Evolutionary conservation across 2,797 vertebrate species (phyloP).

Genomic region (Epinephelus coioides): DNA sequence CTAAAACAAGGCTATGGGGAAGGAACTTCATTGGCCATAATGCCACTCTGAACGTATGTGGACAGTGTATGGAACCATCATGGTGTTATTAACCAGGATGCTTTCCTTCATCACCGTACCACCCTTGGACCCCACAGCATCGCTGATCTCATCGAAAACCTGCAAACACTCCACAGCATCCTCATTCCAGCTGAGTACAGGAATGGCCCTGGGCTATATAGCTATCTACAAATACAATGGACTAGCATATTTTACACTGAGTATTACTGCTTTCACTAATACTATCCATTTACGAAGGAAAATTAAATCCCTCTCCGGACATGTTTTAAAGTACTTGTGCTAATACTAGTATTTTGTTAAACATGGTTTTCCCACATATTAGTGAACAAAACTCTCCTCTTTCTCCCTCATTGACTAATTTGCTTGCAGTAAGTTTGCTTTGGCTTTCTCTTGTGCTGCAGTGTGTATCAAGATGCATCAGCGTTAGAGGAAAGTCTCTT

Average conservation of each 20-base stretch:
- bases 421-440: no score
- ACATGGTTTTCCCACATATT: no score
- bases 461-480: no score
- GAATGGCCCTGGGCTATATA: slow-evolving; percentile 33
- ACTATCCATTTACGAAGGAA: not conserved
- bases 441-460: no score
- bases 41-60: not conserved
- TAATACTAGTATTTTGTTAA: no score
- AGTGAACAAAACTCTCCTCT: no score
- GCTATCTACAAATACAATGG: slow-evolving; percentile 26
- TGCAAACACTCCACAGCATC: slow-evolving; percentile 17
- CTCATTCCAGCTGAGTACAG: slow-evolving; percentile 21
- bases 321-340: no score
- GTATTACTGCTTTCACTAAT: not conserved
- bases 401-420: no score
- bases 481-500: no score
- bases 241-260: slow-evolving; percentile 24
- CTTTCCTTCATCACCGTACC: slow-evolving; percentile 17
- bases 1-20: slow-evolving; percentile 8
- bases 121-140: slow-evolving; percentile 2
- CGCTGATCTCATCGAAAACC: slow-evolving; percentile 11
- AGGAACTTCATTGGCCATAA: slow-evolving; percentile 19
- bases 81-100: slow-evolving; percentile 19
- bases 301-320: no score
- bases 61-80: slow-evolving; percentile 11